phyloP scores from a whole-genome alignment of 37 sponge, comb jelly and placozoan genomes.

The Diacarnus erythraeanus region DNA sequence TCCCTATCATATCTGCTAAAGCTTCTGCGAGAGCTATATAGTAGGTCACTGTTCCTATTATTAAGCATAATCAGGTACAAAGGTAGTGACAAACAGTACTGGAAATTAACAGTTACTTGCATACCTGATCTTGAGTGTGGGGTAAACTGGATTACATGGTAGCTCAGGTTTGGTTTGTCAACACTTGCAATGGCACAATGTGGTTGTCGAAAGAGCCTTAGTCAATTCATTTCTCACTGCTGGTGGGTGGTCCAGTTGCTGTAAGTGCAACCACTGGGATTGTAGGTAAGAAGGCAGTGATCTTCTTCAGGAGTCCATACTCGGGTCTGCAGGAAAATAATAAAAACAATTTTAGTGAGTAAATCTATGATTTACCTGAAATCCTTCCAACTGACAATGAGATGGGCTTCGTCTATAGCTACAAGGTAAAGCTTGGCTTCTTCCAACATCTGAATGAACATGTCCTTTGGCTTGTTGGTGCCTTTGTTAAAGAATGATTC shows the following conservation, averaged over 20 bases:
- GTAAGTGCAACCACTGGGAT: conserved; percentile 46
- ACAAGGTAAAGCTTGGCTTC: conserved; percentile 5
- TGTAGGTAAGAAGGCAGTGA: conserved; percentile 2
- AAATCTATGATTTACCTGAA: conserved; percentile 46
- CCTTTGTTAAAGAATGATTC: conserved; percentile 12
- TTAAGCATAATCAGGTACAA: background rate
- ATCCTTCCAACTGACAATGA: conserved; percentile 16
- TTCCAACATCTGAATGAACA: conserved; percentile 3
- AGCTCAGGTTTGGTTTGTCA: no score
- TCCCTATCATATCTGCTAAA: background rate
- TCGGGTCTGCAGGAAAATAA: conserved; percentile 28
- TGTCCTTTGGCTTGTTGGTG: background rate
- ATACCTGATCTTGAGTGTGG: background rate
- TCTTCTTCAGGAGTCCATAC: background rate
- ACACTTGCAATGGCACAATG: no score
- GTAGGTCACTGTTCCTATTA: background rate
- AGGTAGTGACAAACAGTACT: background rate
- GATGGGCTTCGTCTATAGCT: conserved; percentile 58
- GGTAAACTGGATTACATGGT: no score
- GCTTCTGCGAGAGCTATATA: background rate
- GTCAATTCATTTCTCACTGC: no score
- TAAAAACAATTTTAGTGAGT: no score
- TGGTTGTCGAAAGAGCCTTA: no score
- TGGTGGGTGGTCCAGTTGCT: conserved; percentile 41
- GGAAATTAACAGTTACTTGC: background rate